Evolutionary conservation across 2,113 vertebrate genomes (phyloP).

Genomic region (Catharus fuscescens): DNA sequence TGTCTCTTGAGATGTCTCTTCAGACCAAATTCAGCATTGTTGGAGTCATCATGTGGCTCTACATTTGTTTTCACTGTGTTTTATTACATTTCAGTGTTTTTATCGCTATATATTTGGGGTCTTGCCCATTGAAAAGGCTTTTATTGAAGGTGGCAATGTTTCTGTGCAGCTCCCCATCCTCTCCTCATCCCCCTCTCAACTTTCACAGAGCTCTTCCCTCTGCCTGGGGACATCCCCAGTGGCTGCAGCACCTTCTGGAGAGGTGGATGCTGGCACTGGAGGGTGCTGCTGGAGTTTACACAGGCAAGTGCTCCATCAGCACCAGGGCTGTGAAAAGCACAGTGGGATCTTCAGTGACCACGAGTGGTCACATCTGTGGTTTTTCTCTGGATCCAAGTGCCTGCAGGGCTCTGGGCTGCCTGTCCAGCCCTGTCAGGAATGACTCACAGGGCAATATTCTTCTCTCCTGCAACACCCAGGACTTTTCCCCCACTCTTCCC

Average conservation of each 20-base stretch:
- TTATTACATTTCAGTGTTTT: background rate
- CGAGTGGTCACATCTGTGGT: background rate
- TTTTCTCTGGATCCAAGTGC: background rate
- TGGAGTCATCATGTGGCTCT: background rate
- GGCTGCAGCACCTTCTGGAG: background rate
- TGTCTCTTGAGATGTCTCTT: background rate
- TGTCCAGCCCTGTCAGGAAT: background rate
- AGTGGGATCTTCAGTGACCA: background rate
- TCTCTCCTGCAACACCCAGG: background rate
- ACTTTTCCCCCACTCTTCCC: background rate
- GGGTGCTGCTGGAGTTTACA: slow-evolving; percentile 13
- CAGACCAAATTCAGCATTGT: background rate
- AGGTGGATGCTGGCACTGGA: background rate
- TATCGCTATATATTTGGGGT: rapidly evolving
- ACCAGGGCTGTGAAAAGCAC: background rate
- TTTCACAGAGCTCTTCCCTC: background rate
- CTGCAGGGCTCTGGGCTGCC: background rate
- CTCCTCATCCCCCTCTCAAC: background rate
- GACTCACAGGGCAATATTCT: slow-evolving; percentile 13
- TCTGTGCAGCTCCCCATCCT: background rate
- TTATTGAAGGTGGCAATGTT: background rate
- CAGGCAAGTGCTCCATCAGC: background rate
- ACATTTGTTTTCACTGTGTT: background rate
- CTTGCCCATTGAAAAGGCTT: background rate
- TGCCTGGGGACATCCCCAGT: background rate